Evolutionary conservation across 2,113 vertebrate genomes (phyloP), one percentile per base, ranked within the genome.

Genomic region (Leptobrachium leishanense): DNA sequence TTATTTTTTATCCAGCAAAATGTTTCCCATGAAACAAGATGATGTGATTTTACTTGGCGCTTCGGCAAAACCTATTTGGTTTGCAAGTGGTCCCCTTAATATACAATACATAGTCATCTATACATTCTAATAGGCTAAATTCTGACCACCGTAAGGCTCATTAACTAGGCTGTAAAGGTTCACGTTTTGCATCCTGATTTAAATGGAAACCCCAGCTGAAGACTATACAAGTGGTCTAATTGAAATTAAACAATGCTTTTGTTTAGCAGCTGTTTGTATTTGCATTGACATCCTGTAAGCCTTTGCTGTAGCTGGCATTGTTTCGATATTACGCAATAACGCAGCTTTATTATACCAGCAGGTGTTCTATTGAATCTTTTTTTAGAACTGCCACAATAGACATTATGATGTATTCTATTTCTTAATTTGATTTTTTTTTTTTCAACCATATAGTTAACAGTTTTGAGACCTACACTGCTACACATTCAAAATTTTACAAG

Each of bases 351-450:
- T 76, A 57, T 57, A 57, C 53, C 54, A 68, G 64, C 75, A 68
- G 65, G 75, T 76, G 75, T 57, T 76, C 64, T 68, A 68, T 76
- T 76, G 50, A 76, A 42, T 68, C 75, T 68, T 76, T 76, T 76
- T 76, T 57, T 76, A 68, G 75, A 68, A 68, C 65, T 43, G 42
- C 54, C 7, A 42, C 40, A 66, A 76, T 44, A 68, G 40, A 43
- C 3, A 8, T 76, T 76, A 43, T 43, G 42, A 42, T 46, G 55
- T 66, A 76, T 68, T 67, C 31, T 74, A 59, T 59, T 59, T 8
- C 55, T 59, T 15, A 31, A 31, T 31, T 59, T 59, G 4, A 2
- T 59, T 15, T 59, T 8, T 59, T 4, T 8, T 15, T 12, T 4
- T 59, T 59, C 3, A 59, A 13, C 6, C 10, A 59, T 8, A 8